Evolutionary conservation across 2,888 invertebrate genomes (phyloP), one percentile per base, ranked within the genome.

Genomic region (Cheiracanthium punctorium): DNA sequence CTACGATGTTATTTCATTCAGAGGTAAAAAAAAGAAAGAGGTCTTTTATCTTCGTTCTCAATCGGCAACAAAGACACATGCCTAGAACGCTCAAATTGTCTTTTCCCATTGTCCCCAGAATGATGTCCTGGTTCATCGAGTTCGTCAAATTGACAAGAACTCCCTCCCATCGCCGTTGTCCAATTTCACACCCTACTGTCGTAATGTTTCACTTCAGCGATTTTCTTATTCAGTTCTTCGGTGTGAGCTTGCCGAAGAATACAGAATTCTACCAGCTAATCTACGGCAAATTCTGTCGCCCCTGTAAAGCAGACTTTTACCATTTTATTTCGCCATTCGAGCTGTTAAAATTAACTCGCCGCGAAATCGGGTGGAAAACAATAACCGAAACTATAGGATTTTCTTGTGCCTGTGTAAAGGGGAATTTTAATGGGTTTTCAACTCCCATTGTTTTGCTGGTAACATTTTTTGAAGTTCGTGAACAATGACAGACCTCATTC

Each of bases 401-500:
- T 48, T 17, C 8, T 5, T 48, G 8, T 48, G 48, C n/a, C n/a
- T n/a, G n/a, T n/a, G n/a, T n/a, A n/a, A n/a, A 14, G 12, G 12
- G 17, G 17, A n/a, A 48, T 48, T 17, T 14, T 48, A 48, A 48
- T 48, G 48, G 48, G 48, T 17, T 48, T 37, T 48, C 48, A 17
- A 48, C 2, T 37, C 33, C 81, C 37, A 82, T 82, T 82, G 81
- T 82, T 75, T 74, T 43, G 74, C 74, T 41, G 37, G 48, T 33
- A 12, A 10, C 74, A 70, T 29, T 48, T 74, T 33, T 48, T 10
- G 30, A 7, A 37, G 24, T 5, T n/a, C 24, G 29, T 24, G 30
- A 24, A 82, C 82, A 82, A 82, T 82, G 64, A 33, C 12, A 20
- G 58, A n/a, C n/a, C n/a, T n/a, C n/a, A n/a, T n/a, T n/a, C n/a